Evolutionary conservation across 2,797 vertebrate species (phyloP).

Genomic region (Esox lucius): DNA sequence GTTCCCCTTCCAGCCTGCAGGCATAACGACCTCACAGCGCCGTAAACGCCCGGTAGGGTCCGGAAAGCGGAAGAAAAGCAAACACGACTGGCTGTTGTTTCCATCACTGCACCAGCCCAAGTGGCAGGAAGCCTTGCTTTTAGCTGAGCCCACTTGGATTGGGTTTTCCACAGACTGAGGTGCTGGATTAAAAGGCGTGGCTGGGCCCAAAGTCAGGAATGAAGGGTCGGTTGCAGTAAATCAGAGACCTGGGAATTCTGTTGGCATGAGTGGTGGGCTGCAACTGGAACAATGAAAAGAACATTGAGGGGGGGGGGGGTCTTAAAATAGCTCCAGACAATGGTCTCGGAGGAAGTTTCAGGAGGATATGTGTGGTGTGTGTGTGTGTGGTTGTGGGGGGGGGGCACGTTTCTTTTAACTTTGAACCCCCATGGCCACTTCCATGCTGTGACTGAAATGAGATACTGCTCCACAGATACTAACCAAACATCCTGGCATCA

Average conservation of each 20-base stretch:
- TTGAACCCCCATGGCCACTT: slow-evolving; percentile 41
- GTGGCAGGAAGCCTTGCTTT: slow-evolving; percentile 1
- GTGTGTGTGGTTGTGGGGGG: slow-evolving; percentile 19
- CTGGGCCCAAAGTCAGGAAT: neutral
- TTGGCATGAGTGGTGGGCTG: slow-evolving; percentile 20
- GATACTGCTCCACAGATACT: neutral
- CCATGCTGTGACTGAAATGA: slow-evolving; percentile 34
- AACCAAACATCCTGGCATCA: slow-evolving; percentile 47
- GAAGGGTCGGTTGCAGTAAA: slow-evolving; percentile 17
- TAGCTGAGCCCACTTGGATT: slow-evolving; percentile 12
- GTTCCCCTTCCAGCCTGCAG: neutral
- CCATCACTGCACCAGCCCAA: slow-evolving; percentile 23
- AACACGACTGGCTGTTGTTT: slow-evolving; percentile 29
- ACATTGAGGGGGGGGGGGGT: slow-evolving; percentile 17
- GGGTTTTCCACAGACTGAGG: neutral
- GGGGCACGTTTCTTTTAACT: slow-evolving; percentile 31
- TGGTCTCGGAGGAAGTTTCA: slow-evolving; percentile 35
- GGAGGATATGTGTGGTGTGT: neutral
- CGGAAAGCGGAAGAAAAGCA: slow-evolving; percentile 3
- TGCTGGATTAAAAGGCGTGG: slow-evolving; percentile 1
- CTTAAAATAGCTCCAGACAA: slow-evolving; percentile 56
- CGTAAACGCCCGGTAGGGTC: neutral
- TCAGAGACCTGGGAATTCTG: slow-evolving; percentile 10
- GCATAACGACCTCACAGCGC: neutral
- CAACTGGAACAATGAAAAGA: slow-evolving; percentile 16